Conservation (phyloP, 1,140 invertebrate genomes). For the Papilio aristodemus region DNA sequence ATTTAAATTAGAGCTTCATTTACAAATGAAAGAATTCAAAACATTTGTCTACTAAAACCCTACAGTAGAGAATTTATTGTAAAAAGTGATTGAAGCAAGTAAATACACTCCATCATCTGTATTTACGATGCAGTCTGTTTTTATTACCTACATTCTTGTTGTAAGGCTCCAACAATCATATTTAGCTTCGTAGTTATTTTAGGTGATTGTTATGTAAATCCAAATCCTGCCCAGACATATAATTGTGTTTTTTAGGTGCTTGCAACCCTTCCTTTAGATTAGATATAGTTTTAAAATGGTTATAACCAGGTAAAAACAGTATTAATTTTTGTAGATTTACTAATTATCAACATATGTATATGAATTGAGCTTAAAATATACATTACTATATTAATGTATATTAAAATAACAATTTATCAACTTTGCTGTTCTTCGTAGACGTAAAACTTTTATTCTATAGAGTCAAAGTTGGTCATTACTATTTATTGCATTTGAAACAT, state of each 20-base stretch:
- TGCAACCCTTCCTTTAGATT: not conserved
- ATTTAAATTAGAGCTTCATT: too few relatives aligned
- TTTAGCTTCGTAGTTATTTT: not conserved
- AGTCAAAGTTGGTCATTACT: too few relatives aligned
- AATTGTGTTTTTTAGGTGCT: conserved; percentile 19
- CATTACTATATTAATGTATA: not conserved
- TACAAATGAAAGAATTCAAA: too few relatives aligned
- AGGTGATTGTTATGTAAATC: not conserved
- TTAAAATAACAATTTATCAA: not conserved
- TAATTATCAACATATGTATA: conserved; percentile 8
- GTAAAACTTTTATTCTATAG: too few relatives aligned
- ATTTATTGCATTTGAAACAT: too few relatives aligned
- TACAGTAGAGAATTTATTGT: too few relatives aligned
- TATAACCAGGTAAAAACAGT: not conserved
- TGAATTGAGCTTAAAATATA: conserved; percentile 12
- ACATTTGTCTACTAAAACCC: too few relatives aligned
- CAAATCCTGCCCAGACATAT: conserved; percentile 13
- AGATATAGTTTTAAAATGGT: not conserved
- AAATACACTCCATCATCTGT: too few relatives aligned
- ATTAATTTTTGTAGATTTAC: conserved; percentile 4
- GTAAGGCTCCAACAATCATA: not conserved
- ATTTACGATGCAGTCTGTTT: too few relatives aligned
- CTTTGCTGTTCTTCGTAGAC: not conserved
- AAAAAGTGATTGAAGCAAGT: too few relatives aligned
- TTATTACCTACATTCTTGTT: too few relatives aligned